A percentile compares a stretch with the other conserved stretches of the same genome.
phyloP scores from a whole-genome alignment of 1,140 invertebrate species.

The Tigriopus japonicus region DNA sequence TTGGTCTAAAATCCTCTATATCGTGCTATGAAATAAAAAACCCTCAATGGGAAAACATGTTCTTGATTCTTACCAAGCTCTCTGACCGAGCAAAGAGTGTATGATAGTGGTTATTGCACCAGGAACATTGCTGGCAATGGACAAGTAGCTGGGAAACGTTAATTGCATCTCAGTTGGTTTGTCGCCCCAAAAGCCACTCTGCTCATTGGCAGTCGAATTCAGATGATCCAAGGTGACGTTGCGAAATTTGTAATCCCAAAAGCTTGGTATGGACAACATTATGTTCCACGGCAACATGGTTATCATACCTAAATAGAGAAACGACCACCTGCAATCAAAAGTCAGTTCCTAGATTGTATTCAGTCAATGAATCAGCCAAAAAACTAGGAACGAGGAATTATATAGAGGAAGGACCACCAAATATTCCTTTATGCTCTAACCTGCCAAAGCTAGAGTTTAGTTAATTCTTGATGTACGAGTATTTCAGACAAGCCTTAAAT shows the following conservation, averaged over 20 bases:
- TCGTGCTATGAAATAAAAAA: too few species aligned
- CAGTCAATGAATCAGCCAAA: background rate
- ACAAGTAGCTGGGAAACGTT: slow-evolving; percentile 45
- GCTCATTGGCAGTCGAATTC: background rate
- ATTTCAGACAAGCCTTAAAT: too few species aligned
- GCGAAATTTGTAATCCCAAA: slow-evolving; percentile 26
- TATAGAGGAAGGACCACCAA: too few species aligned
- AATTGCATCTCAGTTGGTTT: slow-evolving; percentile 13
- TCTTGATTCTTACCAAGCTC: slow-evolving; percentile 15
- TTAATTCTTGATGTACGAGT: too few species aligned
- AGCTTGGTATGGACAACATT: slow-evolving; percentile 61
- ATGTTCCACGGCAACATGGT: slow-evolving; percentile 85
- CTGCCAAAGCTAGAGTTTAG: too few species aligned
- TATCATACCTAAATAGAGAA: slow-evolving; percentile 47
- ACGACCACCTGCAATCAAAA: background rate
- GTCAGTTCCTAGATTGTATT: too few species aligned
- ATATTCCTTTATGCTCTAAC: too few species aligned
- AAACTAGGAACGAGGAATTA: too few species aligned
- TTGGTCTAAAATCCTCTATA: too few species aligned
- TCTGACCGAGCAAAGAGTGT: slow-evolving; percentile 56
- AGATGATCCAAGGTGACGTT: slow-evolving; percentile 36
- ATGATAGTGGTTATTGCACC: slow-evolving; percentile 63
- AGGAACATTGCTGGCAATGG: slow-evolving; percentile 59
- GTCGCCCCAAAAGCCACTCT: background rate
- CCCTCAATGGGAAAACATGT: background rate